A percentile compares a stretch with the other conserved stretches of the same genome.
Conservation (phyloP, 2,888 invertebrate species). For the Pycnomerus fuliginosus region DNA sequence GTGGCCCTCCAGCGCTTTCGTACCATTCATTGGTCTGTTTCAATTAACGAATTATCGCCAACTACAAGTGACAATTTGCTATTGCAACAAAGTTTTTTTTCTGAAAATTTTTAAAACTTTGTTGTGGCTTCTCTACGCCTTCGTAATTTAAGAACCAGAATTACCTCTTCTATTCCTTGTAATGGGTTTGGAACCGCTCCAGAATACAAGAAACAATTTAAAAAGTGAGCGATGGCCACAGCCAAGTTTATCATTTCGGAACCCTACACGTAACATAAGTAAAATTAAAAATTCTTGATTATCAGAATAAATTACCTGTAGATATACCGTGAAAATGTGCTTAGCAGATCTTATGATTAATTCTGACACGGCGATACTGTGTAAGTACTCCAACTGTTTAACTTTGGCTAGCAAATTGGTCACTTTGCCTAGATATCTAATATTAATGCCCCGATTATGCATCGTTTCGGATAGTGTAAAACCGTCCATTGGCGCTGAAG, state of each 20-base stretch:
- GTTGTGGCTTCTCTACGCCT: no score
- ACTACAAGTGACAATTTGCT: no score
- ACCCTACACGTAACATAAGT: no score
- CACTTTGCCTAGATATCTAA: constrained; percentile 94
- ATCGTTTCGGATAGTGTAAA: constrained; percentile 87
- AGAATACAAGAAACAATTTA: constrained; percentile 90
- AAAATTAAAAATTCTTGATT: constrained; percentile 8
- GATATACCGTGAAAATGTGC: constrained; percentile 87
- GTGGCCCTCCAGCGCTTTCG: no score
- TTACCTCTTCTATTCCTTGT: constrained; percentile 67
- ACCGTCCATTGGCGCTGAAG: constrained; percentile 94
- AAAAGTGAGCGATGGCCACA: constrained; percentile 89
- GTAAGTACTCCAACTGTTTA: constrained; percentile 79
- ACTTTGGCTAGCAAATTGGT: constrained; percentile 76
- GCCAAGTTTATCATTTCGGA: constrained; percentile 90
- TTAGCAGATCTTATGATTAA: constrained; percentile 87
- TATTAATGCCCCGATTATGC: constrained; percentile 95
- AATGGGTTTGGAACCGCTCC: constrained; percentile 69
- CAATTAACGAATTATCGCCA: no score
- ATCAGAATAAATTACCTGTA: constrained; percentile 63
- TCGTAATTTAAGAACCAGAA: no score
- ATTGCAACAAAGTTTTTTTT: no score
- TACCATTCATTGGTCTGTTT: no score
- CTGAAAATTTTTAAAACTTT: no score
- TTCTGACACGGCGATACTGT: constrained; percentile 89